phyloP scores from a whole-genome alignment of 1,140 invertebrate species.

The Brachionus paranguensis region DNA sequence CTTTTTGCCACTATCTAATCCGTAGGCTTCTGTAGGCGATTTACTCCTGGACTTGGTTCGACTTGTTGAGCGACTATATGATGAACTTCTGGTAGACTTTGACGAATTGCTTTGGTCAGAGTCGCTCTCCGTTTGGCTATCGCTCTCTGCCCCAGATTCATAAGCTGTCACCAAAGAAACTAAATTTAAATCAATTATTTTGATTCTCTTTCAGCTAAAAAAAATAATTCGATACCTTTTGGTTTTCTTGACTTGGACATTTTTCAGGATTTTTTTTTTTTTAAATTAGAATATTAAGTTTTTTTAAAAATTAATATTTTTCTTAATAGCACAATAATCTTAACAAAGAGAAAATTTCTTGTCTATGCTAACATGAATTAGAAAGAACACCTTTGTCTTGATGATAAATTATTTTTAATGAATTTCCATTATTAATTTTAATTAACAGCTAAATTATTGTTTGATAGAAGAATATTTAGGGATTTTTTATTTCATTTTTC shows the following conservation, averaged over 20 bases:
- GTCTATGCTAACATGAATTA: no score
- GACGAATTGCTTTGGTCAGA: neutral
- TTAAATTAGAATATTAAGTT: neutral
- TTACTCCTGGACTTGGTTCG: neutral
- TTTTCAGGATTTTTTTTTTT: neutral
- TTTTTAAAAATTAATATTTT: neutral
- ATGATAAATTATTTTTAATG: no score
- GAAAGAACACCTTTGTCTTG: no score
- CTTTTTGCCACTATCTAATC: neutral
- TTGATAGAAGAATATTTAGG: no score
- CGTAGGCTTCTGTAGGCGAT: neutral
- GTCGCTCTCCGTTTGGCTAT: neutral
- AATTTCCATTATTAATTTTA: no score
- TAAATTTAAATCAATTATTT: neutral
- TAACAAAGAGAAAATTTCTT: no score
- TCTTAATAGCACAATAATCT: no score
- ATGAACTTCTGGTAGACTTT: neutral
- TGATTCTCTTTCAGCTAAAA: neutral
- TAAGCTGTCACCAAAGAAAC: slow-evolving; percentile 24
- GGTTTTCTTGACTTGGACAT: slow-evolving; percentile 7
- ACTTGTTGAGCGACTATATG: neutral
- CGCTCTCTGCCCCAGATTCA: slow-evolving; percentile 26
- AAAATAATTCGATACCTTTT: neutral
- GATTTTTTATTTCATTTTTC: no score
- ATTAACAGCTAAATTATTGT: no score